phyloP scores from a whole-genome alignment of 2,797 vertebrate species.

The Pterois miles region DNA sequence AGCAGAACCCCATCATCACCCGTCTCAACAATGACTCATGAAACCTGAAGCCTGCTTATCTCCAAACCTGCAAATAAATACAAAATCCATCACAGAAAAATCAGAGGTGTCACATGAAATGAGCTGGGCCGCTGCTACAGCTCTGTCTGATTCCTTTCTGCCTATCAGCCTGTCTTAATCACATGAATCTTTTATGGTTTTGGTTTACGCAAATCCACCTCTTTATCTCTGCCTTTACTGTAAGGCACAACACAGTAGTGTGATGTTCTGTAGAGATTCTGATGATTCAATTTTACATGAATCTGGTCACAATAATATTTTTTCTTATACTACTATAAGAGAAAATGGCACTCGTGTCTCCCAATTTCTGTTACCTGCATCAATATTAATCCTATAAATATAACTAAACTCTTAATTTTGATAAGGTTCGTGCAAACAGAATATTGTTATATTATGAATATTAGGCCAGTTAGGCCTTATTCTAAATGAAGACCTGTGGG shows the following conservation, averaged over 20 bases:
- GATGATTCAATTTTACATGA: slow-evolving; percentile 5
- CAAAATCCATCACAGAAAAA: background rate
- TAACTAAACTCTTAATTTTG: no score
- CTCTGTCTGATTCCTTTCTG: slow-evolving; percentile 2
- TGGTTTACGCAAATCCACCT: slow-evolving; percentile 42
- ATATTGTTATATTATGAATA: no score
- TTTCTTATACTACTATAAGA: background rate
- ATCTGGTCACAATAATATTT: background rate
- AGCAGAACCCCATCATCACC: background rate
- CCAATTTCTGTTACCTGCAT: background rate
- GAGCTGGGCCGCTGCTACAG: background rate
- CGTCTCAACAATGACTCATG: slow-evolving; percentile 1
- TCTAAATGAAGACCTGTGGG: no score
- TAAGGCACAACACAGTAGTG: background rate
- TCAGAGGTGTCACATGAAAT: background rate
- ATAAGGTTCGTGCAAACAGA: background rate
- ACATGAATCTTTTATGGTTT: slow-evolving; percentile 34
- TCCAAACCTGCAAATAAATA: slow-evolving; percentile 19
- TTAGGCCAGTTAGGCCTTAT: no score
- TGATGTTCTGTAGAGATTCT: background rate
- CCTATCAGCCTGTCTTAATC: slow-evolving; percentile 18
- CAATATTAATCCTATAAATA: background rate
- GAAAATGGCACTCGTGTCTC: background rate
- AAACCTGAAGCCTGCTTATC: slow-evolving; percentile 2
- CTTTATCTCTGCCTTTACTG: slow-evolving; percentile 30